A percentile compares a stretch with the other conserved stretches of the same genome.
These are phyloP conservation scores for Cynopterus brachyotis DNA, from an alignment of 2,113 vertebrate genomes.

Conservation along the genomic window DNA sequence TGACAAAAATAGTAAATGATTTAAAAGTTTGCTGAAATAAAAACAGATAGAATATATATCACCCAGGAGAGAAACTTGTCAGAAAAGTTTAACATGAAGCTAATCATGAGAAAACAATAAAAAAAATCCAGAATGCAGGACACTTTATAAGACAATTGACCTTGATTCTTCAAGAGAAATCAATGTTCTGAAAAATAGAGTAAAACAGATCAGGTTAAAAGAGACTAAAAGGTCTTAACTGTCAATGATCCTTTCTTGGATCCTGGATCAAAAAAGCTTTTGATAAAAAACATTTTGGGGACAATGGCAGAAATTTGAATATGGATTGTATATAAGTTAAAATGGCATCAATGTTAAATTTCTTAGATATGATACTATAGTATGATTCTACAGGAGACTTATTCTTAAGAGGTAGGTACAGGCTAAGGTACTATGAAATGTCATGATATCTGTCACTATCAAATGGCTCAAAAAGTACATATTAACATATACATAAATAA, in stretches of 20 bases:
- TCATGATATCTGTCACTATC: neutral
- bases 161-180: neutral
- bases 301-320: conserved; percentile 2
- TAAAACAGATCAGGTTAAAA: neutral
- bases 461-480: neutral
- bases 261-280: neutral
- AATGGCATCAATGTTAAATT: neutral
- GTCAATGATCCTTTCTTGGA: neutral
- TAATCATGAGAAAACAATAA: neutral
- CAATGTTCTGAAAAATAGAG: neutral
- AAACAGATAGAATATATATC: neutral
- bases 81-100: conserved; percentile 10
- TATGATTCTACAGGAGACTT: neutral
- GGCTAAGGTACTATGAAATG: neutral
- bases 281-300: neutral
- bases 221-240: neutral
- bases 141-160: neutral
- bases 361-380: neutral
- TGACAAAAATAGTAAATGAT: neutral
- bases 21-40: conserved; percentile 30
- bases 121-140: neutral
- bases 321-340: neutral
- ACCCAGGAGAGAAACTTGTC: neutral
- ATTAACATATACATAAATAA: neutral
- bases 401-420: neutral